Percentiles rank a stretch among this genome's conserved stretches.
Conservation (phyloP, 2,797 vertebrate species). For the Melanotaenia pygmaea region DNA sequence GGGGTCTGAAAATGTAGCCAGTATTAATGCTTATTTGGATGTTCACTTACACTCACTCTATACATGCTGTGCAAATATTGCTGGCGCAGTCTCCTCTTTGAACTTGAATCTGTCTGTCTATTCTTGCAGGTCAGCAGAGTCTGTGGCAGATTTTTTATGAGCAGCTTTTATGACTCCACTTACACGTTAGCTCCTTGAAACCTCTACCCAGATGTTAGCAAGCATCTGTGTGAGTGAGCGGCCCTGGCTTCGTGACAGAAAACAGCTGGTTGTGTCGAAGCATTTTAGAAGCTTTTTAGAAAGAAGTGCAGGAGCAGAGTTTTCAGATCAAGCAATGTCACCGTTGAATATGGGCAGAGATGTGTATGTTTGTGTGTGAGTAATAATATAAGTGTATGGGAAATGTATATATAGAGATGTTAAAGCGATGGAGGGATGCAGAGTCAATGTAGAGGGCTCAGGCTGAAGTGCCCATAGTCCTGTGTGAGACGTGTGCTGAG, state of each 20-base stretch:
- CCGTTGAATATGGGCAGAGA: conserved; percentile 17
- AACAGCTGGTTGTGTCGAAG: conserved; percentile 30
- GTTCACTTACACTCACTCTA: background rate
- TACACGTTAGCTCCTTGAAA: conserved; percentile 65
- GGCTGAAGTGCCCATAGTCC: conserved; percentile 36
- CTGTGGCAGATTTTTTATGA: conserved; percentile 70
- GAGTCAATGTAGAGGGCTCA: conserved; percentile 30
- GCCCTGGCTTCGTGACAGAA: conserved; percentile 64
- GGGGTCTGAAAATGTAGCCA: conserved; percentile 22
- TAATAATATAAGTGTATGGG: conserved; percentile 7
- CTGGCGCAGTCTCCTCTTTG: background rate
- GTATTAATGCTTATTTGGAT: background rate
- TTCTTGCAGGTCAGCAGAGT: conserved; percentile 28
- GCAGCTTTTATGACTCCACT: conserved; percentile 68
- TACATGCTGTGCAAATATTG: conserved; percentile 12
- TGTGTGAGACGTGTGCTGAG: conserved; percentile 20
- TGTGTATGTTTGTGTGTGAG: conserved; percentile 33
- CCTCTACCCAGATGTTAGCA: conserved; percentile 50
- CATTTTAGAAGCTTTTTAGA: conserved; percentile 43
- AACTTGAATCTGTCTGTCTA: conserved; percentile 31
- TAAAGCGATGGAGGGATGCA: conserved; percentile 21
- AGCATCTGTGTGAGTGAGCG: conserved; percentile 37
- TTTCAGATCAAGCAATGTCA: conserved; percentile 46
- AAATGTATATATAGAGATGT: conserved; percentile 34
- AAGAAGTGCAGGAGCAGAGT: conserved; percentile 19